phyloP scores from a whole-genome alignment of 2,888 invertebrate species.

The Pelosia muscerda region DNA sequence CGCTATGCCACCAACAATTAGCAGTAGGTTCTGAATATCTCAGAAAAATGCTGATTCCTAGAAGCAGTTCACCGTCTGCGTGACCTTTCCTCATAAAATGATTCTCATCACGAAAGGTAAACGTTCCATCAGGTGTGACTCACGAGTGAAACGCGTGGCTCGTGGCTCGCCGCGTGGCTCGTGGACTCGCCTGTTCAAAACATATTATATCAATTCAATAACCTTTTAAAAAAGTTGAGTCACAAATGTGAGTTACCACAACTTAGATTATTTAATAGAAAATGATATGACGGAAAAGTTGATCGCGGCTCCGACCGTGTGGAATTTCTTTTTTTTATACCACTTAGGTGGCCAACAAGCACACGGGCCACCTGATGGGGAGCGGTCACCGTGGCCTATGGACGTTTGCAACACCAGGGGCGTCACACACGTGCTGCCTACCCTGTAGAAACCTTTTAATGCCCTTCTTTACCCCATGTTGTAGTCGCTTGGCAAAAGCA shows the following conservation, averaged over 20 bases:
- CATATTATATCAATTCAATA: slow-evolving; percentile 29
- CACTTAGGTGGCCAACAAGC: no score
- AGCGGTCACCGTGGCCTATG: no score
- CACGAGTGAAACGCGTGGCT: slow-evolving; percentile 42
- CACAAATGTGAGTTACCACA: slow-evolving; percentile 16
- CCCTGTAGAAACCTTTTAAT: no score
- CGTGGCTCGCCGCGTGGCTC: not conserved
- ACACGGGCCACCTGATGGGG: no score
- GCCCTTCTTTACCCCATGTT: no score
- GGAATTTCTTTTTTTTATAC: no score
- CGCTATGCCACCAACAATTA: slow-evolving; percentile 3
- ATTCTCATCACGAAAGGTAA: slow-evolving; percentile 40
- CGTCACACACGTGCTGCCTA: no score
- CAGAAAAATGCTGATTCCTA: slow-evolving; percentile 21
- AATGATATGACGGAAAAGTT: not conserved
- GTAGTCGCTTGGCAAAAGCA: no score
- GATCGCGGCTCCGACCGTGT: no score
- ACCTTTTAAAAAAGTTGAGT: slow-evolving; percentile 45
- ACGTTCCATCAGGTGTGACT: slow-evolving; percentile 30
- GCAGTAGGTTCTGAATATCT: slow-evolving; percentile 8
- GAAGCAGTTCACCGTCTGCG: slow-evolving; percentile 28
- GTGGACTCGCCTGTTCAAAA: slow-evolving; percentile 15
- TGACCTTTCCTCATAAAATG: slow-evolving; percentile 40
- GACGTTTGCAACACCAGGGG: no score
- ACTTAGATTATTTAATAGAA: slow-evolving; percentile 4